Conservation (phyloP, 2,888 invertebrate genomes). For the Heteropelma amictum region DNA sequence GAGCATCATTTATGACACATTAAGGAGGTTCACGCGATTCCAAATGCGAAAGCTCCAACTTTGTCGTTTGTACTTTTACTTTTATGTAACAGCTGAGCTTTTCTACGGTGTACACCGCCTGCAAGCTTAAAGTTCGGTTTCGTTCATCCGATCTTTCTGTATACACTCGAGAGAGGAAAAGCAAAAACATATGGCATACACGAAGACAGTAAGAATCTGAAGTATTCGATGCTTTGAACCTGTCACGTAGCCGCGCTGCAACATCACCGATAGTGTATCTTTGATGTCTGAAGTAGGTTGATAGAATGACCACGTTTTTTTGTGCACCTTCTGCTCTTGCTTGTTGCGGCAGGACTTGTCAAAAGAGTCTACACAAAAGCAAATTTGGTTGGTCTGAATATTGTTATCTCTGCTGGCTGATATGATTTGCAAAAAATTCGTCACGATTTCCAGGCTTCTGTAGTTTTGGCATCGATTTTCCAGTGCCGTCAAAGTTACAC, state of each 20-base stretch:
- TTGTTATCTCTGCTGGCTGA: too few species aligned
- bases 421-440: too few species aligned
- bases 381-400: background rate
- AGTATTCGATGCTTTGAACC: conserved; percentile 53
- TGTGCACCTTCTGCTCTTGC: background rate
- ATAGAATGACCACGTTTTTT: conserved; percentile 40
- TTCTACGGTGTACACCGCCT: background rate
- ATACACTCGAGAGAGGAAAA: background rate
- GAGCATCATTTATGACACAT: too few species aligned
- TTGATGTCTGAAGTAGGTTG: conserved; percentile 48
- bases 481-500: too few species aligned
- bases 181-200: conserved; percentile 4
- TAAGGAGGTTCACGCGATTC: too few species aligned
- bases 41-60: too few species aligned
- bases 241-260: conserved; percentile 49
- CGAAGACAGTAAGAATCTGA: conserved; percentile 47
- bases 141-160: background rate
- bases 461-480: too few species aligned
- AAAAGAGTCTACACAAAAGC: conserved; percentile 15
- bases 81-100: background rate
- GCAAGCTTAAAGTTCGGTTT: conserved; percentile 7
- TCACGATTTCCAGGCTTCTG: too few species aligned
- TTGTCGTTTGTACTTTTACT: too few species aligned
- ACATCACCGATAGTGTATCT: conserved; percentile 49
- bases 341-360: background rate